Evolutionary conservation across 2,113 vertebrate genomes (phyloP), one percentile per base, ranked within the genome.

Genomic region (Oplegnathus fasciatus): DNA sequence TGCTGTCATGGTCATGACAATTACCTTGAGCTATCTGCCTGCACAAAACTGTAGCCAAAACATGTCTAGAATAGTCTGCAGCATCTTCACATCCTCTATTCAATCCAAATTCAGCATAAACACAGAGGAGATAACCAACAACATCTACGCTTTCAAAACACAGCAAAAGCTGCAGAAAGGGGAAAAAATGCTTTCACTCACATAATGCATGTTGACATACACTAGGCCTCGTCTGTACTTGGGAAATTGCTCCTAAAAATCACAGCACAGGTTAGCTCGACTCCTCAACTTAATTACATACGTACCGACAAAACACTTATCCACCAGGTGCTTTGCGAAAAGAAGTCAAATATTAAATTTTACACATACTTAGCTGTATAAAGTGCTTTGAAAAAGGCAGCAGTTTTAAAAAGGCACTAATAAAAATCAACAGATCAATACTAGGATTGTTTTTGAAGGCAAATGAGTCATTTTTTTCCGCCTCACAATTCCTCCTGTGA

Each of bases 331-430:
- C 69, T 86, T 83, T 72, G 81, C 10, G 5, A 79, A 80, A 77
- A 84, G 17, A 86, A 83, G 54, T 81, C 50, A 65, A 72, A 83
- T 74, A 40, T 69, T 68, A 71, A n/a, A 42, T 54, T 68, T 84
- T 85, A 91, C 69, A 88, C 69, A 89, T 74, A 87, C 78, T 77
- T 34, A 75, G 40, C 85, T 88, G 86, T 91, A 90, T 94, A 95
- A 95, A 95, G 94, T 95, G 93, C 93, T 91, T 93, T 91, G 64
- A 86, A 91, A 92, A 93, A 94, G 93, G 93, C 93, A 95, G 91
- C 90, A 93, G 89, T 91, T 89, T 88, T 79, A 91, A 94, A 91
- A 93, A 95, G 94, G 94, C 94, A 95, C 94, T 91, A 90, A 89
- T 87, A 87, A 89, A 90, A 91, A 89, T 72, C 46, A 90, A 88